Base-by-base conservation (phyloP, 2,797 vertebrate species). In the Arremon aurantiirostris region DNA sequence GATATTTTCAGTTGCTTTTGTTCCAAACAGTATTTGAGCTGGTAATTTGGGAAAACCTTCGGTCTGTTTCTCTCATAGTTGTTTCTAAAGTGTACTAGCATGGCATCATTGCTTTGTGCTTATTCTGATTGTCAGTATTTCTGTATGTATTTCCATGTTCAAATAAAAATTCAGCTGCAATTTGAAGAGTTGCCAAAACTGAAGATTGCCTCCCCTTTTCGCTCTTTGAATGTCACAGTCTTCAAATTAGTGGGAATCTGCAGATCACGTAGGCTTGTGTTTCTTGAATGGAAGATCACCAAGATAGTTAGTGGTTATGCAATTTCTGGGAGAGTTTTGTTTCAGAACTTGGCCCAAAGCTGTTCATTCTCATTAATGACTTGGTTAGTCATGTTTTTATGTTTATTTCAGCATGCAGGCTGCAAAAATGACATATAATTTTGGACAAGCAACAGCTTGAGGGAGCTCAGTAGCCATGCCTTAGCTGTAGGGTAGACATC, bases 391-490 rank as follows among this genome's bases (percentile, higher is more conserved):
- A 72, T 92, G 63, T 21, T 61, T 94, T 86, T 47, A 2, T 72
- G 73, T 87, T 95, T 85, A 77, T 93, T 96, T 95, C 90, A 84
- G 69, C 34, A 6, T 65, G 59, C n/a, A 59, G 42, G 9, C 77
- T 94, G 90, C 80, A 79, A 61, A 91, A 82, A 72, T 63, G 66
- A 86, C 63, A 63, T 79, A 89, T 9, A 70, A 79, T 86, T 94
- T 82, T 86, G 71, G 93, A 95, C 93, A 95, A 70, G 89, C 49
- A 94, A 12, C 91, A 91, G 90, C 95, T 94, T 9, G 61, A 84
- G 85, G 93, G 85, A 90, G 47, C 77, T 94, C 35, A 27, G 53
- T 87, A 64, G 72, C 76, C 70, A 27, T 82, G 85, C 68, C 24
- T 63, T 80, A 24, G 49, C 55, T 41, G 53, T 59, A 63, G 73